A percentile compares a stretch with the other conserved stretches of the same genome.
These are phyloP conservation scores for Clinocottus analis DNA, from an alignment of 2,113 vertebrate genomes.

Conservation along the genomic window DNA sequence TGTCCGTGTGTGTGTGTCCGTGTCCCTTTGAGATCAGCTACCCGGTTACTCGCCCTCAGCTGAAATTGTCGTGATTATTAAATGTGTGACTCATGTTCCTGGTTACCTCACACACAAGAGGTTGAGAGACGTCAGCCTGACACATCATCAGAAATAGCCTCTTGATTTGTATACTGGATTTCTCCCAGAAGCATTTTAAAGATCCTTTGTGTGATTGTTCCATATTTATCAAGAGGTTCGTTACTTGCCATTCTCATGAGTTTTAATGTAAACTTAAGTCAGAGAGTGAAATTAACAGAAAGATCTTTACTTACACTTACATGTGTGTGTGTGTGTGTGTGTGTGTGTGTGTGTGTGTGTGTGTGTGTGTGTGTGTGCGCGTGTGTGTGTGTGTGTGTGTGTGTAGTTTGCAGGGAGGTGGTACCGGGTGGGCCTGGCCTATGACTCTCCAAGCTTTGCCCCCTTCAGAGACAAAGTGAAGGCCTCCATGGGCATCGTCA, in stretches of 20 bases:
- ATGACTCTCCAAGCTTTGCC: slow-evolving; percentile 74
- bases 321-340: slow-evolving; percentile 18
- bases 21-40: slow-evolving; percentile 4
- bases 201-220: background rate
- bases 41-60: background rate
- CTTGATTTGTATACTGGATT: background rate
- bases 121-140: slow-evolving; percentile 23
- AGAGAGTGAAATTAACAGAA: background rate
- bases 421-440: slow-evolving; percentile 83
- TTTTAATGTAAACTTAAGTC: background rate
- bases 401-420: slow-evolving; percentile 83
- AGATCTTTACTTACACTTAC: no score
- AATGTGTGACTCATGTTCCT: background rate
- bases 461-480: slow-evolving; percentile 72
- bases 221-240: slow-evolving; percentile 4
- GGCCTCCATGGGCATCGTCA: slow-evolving; percentile 73
- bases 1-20: background rate
- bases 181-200: background rate
- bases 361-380: slow-evolving; percentile 35
- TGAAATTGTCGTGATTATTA: slow-evolving; percentile 2
- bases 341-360: no score
- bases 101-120: background rate
- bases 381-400: slow-evolving; percentile 22
- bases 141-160: slow-evolving; percentile 12
- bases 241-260: background rate